Percentiles rank a stretch among this genome's conserved stretches.
phyloP scores from a whole-genome alignment of 2,888 invertebrate genomes.

The Fragum fragum region DNA sequence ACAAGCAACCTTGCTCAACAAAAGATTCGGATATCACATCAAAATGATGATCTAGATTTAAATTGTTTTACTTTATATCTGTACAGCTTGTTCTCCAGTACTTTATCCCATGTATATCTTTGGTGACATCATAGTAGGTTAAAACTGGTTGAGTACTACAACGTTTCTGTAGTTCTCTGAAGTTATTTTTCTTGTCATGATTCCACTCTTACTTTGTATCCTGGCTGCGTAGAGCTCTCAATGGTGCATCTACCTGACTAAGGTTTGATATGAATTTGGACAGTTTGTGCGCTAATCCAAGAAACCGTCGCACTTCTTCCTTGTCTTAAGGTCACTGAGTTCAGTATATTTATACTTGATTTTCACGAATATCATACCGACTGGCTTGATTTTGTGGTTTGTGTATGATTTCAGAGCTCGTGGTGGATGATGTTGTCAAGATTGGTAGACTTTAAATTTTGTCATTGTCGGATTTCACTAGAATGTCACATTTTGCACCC shows the following conservation, averaged over 20 bases:
- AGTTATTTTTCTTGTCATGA: conserved; percentile 58
- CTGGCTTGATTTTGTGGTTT: conserved; percentile 46
- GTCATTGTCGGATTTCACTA: conserved; percentile 31
- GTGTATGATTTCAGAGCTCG: conserved; percentile 45
- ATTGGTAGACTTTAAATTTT: conserved; percentile 4
- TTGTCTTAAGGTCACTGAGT: conserved; percentile 53
- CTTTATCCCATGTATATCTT: conserved; percentile 54
- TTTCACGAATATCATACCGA: conserved; percentile 14
- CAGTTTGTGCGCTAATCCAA: conserved; percentile 65
- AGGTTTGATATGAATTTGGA: conserved; percentile 68
- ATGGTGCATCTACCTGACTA: conserved; percentile 61
- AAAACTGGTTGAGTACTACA: conserved; percentile 65
- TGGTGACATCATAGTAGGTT: conserved; percentile 55
- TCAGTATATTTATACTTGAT: conserved; percentile 23
- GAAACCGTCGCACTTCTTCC: conserved; percentile 59
- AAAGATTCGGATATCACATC: no score
- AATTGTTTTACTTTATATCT: no score
- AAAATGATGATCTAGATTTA: no score
- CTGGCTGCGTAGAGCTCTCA: conserved; percentile 56
- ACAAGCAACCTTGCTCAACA: no score
- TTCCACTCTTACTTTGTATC: conserved; percentile 56
- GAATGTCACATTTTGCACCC: conserved; percentile 50
- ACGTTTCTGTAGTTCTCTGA: conserved; percentile 45
- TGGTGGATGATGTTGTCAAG: conserved; percentile 18
- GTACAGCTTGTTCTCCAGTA: no score